Percentiles rank a stretch among this genome's conserved stretches.
These are phyloP conservation scores for Hapalemur alaotrensis DNA, from an alignment of 2,797 vertebrate genomes.

Conservation along the genomic window DNA sequence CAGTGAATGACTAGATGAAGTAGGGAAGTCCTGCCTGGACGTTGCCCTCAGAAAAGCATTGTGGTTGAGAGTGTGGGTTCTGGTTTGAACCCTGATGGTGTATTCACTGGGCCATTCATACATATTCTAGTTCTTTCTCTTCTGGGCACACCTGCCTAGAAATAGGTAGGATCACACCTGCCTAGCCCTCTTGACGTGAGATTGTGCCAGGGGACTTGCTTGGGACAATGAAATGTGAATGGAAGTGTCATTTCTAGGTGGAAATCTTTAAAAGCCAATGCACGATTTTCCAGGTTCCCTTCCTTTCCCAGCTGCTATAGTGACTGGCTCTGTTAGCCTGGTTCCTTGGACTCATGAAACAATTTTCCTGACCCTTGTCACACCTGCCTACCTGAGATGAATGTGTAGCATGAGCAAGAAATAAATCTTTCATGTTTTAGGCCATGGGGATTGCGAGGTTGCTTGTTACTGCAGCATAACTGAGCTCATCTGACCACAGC, in stretches of 20 bases:
- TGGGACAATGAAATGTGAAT: not conserved
- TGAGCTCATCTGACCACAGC: not conserved
- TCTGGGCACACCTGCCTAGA: not conserved
- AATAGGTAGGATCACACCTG: not conserved
- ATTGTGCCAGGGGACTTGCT: not conserved
- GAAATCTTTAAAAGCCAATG: not conserved
- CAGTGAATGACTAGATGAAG: not conserved
- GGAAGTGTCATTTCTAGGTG: not conserved
- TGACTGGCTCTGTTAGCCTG: not conserved
- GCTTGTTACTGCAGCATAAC: not conserved
- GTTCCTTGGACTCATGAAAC: not conserved
- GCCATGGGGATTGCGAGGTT: not conserved
- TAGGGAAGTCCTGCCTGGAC: not conserved
- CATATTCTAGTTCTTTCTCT: not conserved
- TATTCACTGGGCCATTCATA: not conserved
- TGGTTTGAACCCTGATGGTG: not conserved
- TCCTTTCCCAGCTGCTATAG: no score
- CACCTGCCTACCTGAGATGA: not conserved
- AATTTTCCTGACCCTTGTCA: no score
- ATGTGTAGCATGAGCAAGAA: not conserved
- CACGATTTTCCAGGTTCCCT: not conserved
- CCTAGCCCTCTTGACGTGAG: not conserved
- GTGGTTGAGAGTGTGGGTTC: not conserved
- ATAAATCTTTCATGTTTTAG: not conserved
- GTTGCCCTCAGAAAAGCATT: not conserved